Percentiles rank a stretch among this genome's conserved stretches.
Evolutionary conservation across 2,113 vertebrate genomes (phyloP).

Genomic region (Sander lucioperca): DNA sequence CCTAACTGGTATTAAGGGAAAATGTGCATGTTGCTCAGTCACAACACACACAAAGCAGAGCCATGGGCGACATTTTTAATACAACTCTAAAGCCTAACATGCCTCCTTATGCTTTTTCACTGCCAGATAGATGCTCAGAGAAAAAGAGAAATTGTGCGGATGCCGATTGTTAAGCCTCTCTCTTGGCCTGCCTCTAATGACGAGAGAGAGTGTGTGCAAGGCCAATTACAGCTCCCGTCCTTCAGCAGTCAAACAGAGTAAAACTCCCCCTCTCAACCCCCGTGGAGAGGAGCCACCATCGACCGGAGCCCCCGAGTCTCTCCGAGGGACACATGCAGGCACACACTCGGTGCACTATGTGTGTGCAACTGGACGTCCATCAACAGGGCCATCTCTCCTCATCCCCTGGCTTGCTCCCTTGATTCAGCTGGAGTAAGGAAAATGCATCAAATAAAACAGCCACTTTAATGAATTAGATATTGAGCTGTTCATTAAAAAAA

Average conservation of each 20-base stretch:
- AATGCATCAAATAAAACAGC: constrained; percentile 84
- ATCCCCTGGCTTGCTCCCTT: constrained; percentile 56
- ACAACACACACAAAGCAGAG: constrained; percentile 34
- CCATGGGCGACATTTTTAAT: constrained; percentile 69
- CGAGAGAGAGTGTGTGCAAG: constrained; percentile 59
- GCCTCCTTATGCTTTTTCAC: constrained; percentile 63
- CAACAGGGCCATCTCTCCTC: constrained; percentile 60
- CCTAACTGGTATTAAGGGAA: constrained; percentile 7
- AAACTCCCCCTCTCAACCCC: constrained; percentile 69
- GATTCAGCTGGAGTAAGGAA: constrained; percentile 76
- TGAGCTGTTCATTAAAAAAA: constrained; percentile 85
- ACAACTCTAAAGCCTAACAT: constrained; percentile 60
- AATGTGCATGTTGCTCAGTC: constrained; percentile 6
- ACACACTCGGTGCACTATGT: constrained; percentile 36
- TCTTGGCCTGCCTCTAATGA: constrained; percentile 78
- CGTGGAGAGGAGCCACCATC: constrained; percentile 66
- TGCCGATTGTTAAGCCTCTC: constrained; percentile 72
- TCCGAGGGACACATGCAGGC: constrained; percentile 49
- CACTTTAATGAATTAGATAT: constrained; percentile 89
- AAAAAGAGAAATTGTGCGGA: too few species aligned
- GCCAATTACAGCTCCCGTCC: constrained; percentile 75
- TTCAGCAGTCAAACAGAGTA: constrained; percentile 73
- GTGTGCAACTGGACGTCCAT: constrained; percentile 63
- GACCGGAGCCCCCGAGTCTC: constrained; percentile 58
- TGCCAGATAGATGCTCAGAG: constrained; percentile 57